Conservation (phyloP, 2,888 invertebrate genomes). For the Crepidodera aurea region DNA sequence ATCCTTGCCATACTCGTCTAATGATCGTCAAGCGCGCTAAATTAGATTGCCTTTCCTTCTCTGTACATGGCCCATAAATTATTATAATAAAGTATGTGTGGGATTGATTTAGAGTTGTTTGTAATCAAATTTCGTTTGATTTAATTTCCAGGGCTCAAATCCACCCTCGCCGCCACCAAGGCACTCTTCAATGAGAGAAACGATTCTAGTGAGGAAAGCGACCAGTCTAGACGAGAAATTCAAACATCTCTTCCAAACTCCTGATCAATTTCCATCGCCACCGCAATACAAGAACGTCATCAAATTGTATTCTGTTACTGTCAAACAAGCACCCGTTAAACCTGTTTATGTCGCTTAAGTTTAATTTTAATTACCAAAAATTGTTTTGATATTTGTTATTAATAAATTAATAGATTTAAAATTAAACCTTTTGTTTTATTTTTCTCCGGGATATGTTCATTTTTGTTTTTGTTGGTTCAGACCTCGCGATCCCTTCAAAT, state of each 20-base stretch:
- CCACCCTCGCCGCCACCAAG: slow-evolving; percentile 68
- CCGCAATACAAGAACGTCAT: slow-evolving; percentile 72
- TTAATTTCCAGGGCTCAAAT: slow-evolving; percentile 49
- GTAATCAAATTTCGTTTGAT: too few relatives aligned
- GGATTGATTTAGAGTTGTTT: too few relatives aligned
- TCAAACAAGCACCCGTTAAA: slow-evolving; percentile 62
- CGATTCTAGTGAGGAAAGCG: slow-evolving; percentile 39
- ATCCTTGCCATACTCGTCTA: too few relatives aligned
- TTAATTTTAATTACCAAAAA: slow-evolving; percentile 28
- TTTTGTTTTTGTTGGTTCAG: too few relatives aligned
- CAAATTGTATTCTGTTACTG: slow-evolving; percentile 69
- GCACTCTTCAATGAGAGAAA: slow-evolving; percentile 69
- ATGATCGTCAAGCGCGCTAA: too few relatives aligned
- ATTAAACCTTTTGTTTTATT: not conserved
- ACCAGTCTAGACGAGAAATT: slow-evolving; percentile 75
- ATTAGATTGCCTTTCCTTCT: too few relatives aligned
- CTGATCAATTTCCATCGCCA: slow-evolving; percentile 73
- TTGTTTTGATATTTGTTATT: slow-evolving; percentile 37
- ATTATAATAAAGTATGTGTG: too few relatives aligned
- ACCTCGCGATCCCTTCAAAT: too few relatives aligned
- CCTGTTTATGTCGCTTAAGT: slow-evolving; percentile 30
- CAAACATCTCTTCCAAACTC: slow-evolving; percentile 69
- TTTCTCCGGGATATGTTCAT: too few relatives aligned
- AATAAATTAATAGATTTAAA: slow-evolving; percentile 32
- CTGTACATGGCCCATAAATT: too few relatives aligned